Conservation (phyloP, 1,140 invertebrate genomes). For the Bombus confusus region DNA sequence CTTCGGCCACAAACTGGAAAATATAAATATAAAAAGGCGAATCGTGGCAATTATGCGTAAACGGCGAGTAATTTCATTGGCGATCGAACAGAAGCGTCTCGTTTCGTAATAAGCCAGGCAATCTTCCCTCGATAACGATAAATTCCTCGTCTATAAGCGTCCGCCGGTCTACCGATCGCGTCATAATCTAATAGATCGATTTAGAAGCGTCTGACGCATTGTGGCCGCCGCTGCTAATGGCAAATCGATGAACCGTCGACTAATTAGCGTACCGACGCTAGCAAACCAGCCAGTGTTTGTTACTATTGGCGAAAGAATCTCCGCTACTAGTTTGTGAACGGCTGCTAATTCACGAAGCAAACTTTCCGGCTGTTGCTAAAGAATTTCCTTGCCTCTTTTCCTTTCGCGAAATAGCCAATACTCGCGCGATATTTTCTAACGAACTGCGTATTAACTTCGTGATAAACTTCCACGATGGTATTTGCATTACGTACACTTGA, state of each 20-base stretch:
- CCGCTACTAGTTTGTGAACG: not conserved
- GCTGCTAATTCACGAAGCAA: not conserved
- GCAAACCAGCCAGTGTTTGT: not conserved
- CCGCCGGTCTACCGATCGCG: not conserved
- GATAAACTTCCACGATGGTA: not conserved
- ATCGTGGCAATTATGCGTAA: not conserved
- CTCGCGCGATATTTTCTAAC: too few relatives aligned
- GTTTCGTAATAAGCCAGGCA: not conserved
- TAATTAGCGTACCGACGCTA: constrained; percentile 18
- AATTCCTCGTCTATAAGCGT: not conserved
- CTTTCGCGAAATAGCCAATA: too few relatives aligned
- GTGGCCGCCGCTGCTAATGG: not conserved
- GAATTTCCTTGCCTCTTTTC: not conserved
- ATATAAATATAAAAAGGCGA: not conserved
- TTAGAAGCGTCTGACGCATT: not conserved
- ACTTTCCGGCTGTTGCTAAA: not conserved
- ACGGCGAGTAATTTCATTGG: not conserved
- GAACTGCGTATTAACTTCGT: not conserved
- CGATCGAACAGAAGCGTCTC: not conserved
- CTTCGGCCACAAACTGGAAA: too few relatives aligned
- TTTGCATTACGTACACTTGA: too few relatives aligned
- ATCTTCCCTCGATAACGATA: not conserved
- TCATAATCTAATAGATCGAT: constrained; percentile 12
- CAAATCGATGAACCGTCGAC: constrained; percentile 17
- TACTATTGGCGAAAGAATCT: not conserved